These are phyloP conservation scores for Pelodiscus sinensis DNA, from an alignment of 2,113 vertebrate species.

Conservation along the genomic window DNA sequence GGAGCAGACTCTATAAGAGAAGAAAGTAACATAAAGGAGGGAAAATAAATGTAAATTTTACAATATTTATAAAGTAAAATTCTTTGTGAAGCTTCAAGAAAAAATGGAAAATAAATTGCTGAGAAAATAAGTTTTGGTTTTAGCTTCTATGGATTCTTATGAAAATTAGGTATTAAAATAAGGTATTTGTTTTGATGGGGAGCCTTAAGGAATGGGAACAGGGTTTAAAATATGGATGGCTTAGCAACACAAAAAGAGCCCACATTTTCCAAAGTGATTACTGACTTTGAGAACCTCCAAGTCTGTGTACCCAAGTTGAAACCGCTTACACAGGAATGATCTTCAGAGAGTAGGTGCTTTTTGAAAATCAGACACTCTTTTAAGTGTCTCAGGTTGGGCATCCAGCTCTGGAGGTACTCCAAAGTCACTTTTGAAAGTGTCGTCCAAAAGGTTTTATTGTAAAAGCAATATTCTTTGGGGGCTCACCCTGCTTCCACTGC, in stretches of 20 bases:
- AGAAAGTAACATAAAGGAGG: neutral
- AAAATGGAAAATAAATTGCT: neutral
- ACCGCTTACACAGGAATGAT: neutral
- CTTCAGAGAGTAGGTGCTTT: neutral
- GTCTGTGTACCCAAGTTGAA: neutral
- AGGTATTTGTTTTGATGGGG: neutral
- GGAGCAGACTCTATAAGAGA: neutral
- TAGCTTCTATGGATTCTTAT: neutral
- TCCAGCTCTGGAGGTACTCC: neutral
- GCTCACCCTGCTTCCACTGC: neutral
- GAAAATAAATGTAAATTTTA: neutral
- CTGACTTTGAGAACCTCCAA: neutral
- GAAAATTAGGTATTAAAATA: neutral
- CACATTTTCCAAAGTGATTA: neutral
- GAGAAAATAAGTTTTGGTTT: neutral
- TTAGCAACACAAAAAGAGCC: neutral
- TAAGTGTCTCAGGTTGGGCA: neutral
- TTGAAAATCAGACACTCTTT: neutral
- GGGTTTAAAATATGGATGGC: neutral
- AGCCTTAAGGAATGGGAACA: neutral
- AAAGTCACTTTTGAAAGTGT: slow-evolving; percentile 2
- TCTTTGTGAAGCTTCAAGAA: neutral
- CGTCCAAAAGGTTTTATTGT: neutral
- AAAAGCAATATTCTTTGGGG: neutral
- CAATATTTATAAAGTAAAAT: neutral